A percentile compares a stretch with the other conserved stretches of the same genome.
Conservation (phyloP, 2,113 vertebrate genomes). For the Sisor rabdophorus region DNA sequence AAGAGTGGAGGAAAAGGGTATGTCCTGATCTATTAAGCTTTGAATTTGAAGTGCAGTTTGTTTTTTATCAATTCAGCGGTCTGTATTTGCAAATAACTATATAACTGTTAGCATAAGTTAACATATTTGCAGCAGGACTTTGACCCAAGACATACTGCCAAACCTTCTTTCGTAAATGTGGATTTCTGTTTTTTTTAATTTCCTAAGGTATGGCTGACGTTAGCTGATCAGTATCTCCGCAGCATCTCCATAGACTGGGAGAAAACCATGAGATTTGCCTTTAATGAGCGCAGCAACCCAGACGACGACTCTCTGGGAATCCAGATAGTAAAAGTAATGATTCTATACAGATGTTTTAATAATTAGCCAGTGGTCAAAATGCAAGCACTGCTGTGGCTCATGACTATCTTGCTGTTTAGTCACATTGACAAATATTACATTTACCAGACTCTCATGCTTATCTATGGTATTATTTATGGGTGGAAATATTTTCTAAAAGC, state of each 20-base stretch:
- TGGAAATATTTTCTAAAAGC: neutral
- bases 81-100: neutral
- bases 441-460: neutral
- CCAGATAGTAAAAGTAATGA: conserved; percentile 93
- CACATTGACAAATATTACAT: too few relatives aligned
- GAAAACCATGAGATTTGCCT: conserved; percentile 95
- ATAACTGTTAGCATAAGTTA: too few relatives aligned
- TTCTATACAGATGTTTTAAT: neutral
- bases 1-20: conserved; percentile 95
- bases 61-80: neutral
- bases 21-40: conserved; percentile 11
- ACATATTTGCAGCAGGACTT: neutral
- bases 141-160: neutral
- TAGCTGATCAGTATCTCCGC: conserved; percentile 94
- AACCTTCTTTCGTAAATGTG: neutral
- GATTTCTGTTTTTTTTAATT: neutral
- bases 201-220: conserved; percentile 88
- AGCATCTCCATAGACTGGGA: conserved; percentile 98
- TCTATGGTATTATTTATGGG: neutral
- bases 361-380: neutral
- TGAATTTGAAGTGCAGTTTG: neutral
- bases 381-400: neutral
- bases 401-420: neutral
- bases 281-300: conserved; percentile 97
- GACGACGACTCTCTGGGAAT: conserved; percentile 97